Evolutionary conservation across 1,140 invertebrate species (phyloP), one percentile per base, ranked within the genome.

Genomic region (Luehdorfia chinensis): DNA sequence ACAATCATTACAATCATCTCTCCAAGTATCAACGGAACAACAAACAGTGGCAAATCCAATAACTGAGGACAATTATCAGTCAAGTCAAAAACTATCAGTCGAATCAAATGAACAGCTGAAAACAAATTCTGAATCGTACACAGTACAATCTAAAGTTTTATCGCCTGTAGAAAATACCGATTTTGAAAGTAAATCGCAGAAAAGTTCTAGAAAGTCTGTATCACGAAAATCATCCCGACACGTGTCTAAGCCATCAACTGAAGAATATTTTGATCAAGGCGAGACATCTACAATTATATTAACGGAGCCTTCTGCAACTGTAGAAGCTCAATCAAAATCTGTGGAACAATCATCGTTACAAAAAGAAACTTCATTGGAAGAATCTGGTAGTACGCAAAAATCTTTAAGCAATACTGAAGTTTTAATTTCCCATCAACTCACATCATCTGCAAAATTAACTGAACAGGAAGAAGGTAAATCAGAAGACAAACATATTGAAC

Each of bases 1-100:
- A 18, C 39, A 43, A 30, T 30, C 39, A 16, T 43, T 23, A 2
- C 18, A 55, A 37, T 36, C 41, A 19, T 19, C 46, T 32, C 27
- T 49, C 2, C 47, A 55, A 30, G 52, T 47, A 5, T 45, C 39
- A 14, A 55, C 48, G 9, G 52, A 55, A 19, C 47, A 55, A 25
- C 39, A 16, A 15, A 36, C 34, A 27, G 32, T 34, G 2, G 18
- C 23, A 6, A 44, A 45, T 49, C 23, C 14, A 18, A 18, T 7
- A n/a, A 12, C 7, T 18, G 39, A 43, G 7, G 14, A 27, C 14
- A 19, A 41, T 19, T 30, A 3, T 18, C 23, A 14, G 16, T 14
- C 25, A 28, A 18, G 16, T 28, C 25, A 28, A 43, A 43, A n/a
- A 11, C 25, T 30, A 43, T 43, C 14, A 11, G 16, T 28, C 6